phyloP scores from a whole-genome alignment of 2,113 vertebrate genomes.

The Hemichromis elongatus region DNA sequence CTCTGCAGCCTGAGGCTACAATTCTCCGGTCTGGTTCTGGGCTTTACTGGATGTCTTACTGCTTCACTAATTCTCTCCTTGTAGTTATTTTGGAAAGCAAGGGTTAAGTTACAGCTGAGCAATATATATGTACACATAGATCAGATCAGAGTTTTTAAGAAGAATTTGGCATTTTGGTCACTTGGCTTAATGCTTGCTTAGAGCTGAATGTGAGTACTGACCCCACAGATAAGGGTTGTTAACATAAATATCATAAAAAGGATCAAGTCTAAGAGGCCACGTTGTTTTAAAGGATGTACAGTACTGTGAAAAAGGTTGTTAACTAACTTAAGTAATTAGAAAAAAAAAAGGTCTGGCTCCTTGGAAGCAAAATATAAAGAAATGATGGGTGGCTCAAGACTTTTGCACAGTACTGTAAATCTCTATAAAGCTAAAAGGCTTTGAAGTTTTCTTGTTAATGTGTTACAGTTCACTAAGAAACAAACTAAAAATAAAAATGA shows the following conservation, averaged over 20 bases:
- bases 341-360: background rate
- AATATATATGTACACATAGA: background rate
- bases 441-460: background rate
- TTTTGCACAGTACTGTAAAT: background rate
- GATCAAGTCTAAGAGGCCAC: background rate
- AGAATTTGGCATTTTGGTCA: background rate
- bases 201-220: background rate
- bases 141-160: background rate
- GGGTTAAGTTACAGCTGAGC: constrained; percentile 46
- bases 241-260: background rate
- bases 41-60: constrained; percentile 35
- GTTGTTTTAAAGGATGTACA: background rate
- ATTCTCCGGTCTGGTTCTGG: background rate
- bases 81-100: constrained; percentile 20
- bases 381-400: background rate
- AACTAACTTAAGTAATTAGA: background rate
- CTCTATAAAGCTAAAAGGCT: background rate
- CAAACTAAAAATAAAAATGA: background rate
- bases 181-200: background rate
- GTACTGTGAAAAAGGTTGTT: background rate
- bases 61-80: constrained; percentile 7
- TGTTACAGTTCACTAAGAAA: background rate
- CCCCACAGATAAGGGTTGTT: background rate
- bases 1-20: constrained; percentile 29
- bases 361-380: background rate